These are phyloP conservation scores for Nematopogon swammerdamellus DNA, from an alignment of 2,888 invertebrate genomes.

Conservation along the genomic window DNA sequence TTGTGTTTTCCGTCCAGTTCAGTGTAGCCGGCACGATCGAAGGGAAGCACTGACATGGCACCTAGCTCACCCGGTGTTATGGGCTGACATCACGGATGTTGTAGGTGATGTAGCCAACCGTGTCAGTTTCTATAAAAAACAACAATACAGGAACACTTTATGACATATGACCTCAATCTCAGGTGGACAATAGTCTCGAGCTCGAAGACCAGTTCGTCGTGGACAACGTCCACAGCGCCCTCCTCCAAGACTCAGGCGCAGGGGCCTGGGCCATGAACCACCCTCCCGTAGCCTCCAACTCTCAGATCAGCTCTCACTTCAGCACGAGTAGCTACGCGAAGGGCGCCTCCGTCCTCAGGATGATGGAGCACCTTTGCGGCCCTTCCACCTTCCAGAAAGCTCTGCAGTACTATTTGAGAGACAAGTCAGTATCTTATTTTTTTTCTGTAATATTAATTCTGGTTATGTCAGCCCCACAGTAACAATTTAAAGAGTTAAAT, in stretches of 20 bases:
- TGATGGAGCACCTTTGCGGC: slow-evolving; percentile 63
- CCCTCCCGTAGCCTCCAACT: slow-evolving; percentile 47
- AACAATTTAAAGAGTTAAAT: too few species aligned
- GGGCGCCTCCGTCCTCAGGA: slow-evolving; percentile 61
- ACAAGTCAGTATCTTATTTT: slow-evolving; percentile 42
- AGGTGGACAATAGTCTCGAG: slow-evolving; percentile 36
- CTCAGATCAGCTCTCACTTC: slow-evolving; percentile 60
- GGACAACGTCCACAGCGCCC: slow-evolving; percentile 64
- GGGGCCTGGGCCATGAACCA: slow-evolving; percentile 40
- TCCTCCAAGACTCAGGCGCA: slow-evolving; percentile 53
- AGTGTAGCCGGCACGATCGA: too few species aligned
- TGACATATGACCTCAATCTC: too few species aligned
- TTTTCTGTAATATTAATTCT: too few species aligned
- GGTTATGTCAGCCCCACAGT: too few species aligned
- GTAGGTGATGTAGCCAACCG: too few species aligned
- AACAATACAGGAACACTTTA: too few species aligned
- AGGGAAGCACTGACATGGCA: too few species aligned
- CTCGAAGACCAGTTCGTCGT: slow-evolving; percentile 62
- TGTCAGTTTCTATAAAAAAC: too few species aligned
- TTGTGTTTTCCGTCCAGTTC: too few species aligned
- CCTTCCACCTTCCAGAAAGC: slow-evolving; percentile 50
- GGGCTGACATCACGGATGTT: too few species aligned
- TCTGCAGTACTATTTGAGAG: slow-evolving; percentile 53
- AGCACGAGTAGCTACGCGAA: slow-evolving; percentile 68
- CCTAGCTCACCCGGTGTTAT: too few species aligned